Percentiles rank a stretch among this genome's conserved stretches.
These are phyloP conservation scores for Stichopus horrens DNA, from an alignment of 53 echinoderm and acorn worm species.

Conservation along the genomic window DNA sequence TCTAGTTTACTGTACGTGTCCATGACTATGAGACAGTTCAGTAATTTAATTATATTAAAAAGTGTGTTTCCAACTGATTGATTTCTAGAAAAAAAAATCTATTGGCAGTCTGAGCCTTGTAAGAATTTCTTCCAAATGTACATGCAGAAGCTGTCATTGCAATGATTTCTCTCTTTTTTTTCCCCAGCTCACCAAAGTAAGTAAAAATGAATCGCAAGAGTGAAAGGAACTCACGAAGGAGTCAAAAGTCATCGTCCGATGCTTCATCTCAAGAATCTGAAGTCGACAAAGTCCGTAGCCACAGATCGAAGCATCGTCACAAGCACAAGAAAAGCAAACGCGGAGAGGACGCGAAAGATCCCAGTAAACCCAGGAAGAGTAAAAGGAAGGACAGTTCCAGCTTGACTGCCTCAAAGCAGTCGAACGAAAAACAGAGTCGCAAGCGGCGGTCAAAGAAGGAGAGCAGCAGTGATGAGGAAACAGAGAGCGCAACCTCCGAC, in stretches of 20 bases:
- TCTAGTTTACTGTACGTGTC: too few relatives aligned
- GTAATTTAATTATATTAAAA: too few relatives aligned
- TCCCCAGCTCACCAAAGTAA: background rate
- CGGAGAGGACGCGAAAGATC: constrained; percentile 17
- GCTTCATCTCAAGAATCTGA: constrained; percentile 51
- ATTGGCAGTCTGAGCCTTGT: too few relatives aligned
- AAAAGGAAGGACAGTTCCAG: constrained; percentile 21
- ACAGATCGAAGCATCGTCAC: constrained; percentile 46
- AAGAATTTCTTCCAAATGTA: too few relatives aligned
- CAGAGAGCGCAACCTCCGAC: constrained; percentile 57
- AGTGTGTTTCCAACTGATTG: too few relatives aligned
- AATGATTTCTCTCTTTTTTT: too few relatives aligned
- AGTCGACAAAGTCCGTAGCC: constrained; percentile 48
- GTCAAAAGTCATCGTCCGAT: constrained; percentile 57
- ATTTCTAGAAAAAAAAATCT: too few relatives aligned
- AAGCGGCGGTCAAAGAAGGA: constrained; percentile 36
- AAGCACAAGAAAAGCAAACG: constrained; percentile 48
- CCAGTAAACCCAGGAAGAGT: constrained; percentile 44
- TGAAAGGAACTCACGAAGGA: constrained; percentile 59
- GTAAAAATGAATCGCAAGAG: constrained; percentile 61
- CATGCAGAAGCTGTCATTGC: too few relatives aligned
- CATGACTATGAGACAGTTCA: too few relatives aligned
- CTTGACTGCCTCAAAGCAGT: constrained; percentile 23
- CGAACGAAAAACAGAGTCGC: constrained; percentile 24
- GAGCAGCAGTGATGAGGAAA: constrained; percentile 57